These are phyloP conservation scores for Leptinotarsa lineolata DNA, from an alignment of 1,140 invertebrate species.

Conservation along the genomic window DNA sequence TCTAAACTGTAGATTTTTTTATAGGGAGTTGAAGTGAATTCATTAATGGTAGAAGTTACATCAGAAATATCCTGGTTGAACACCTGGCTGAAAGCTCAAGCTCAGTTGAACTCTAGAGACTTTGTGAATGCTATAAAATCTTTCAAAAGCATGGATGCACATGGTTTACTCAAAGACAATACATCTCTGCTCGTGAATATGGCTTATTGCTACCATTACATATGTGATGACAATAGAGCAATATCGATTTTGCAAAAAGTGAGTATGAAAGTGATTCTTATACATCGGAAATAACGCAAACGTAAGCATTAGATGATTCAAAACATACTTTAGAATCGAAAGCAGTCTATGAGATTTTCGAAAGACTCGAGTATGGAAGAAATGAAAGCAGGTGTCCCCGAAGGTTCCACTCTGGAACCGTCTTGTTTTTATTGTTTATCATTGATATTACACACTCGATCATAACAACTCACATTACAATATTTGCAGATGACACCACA, in stretches of 20 bases:
- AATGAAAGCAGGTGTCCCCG: too few species aligned
- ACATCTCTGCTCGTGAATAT: conserved; percentile 66
- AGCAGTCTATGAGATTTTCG: too few species aligned
- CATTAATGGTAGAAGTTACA: conserved; percentile 65
- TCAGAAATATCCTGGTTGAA: conserved; percentile 65
- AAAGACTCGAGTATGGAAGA: too few species aligned
- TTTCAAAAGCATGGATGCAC: conserved; percentile 67
- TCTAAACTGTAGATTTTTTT: conserved; percentile 7
- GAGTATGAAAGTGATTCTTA: background rate
- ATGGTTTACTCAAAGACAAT: conserved; percentile 68
- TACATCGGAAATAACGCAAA: too few species aligned
- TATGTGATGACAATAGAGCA: conserved; percentile 58
- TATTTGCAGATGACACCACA: background rate
- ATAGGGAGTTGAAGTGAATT: conserved; percentile 69
- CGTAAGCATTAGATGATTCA: too few species aligned
- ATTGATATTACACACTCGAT: background rate
- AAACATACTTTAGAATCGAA: too few species aligned
- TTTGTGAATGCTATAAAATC: conserved; percentile 65
- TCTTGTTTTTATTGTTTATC: background rate
- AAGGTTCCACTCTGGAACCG: background rate
- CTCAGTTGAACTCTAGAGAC: conserved; percentile 67
- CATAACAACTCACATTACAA: background rate
- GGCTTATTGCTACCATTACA: conserved; percentile 70
- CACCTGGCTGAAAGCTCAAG: conserved; percentile 72
- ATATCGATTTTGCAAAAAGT: conserved; percentile 55